Base-by-base conservation (phyloP, 1,140 invertebrate genomes). In the Diachasma alloeum region DNA sequence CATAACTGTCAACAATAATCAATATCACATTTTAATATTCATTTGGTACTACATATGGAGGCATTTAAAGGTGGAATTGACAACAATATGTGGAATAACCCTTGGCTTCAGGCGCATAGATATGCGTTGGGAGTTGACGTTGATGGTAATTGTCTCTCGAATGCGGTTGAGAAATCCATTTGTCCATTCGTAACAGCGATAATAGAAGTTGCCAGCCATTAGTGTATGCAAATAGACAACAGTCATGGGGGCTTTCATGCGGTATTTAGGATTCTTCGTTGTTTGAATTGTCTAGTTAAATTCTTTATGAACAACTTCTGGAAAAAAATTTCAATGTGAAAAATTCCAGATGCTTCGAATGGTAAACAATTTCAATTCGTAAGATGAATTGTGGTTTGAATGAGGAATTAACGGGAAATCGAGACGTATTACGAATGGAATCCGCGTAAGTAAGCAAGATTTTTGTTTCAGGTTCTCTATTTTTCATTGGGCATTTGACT, bases 131-230 rank as follows among this genome's bases (percentile, higher is more conserved):
- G 59, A 36, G 72, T 44, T 44, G 37, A 67, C 37, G 24, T 53
- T 56, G 26, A 46, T 48, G 46, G 24, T 22, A 31, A 59, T 42
- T 70, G 48, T 59, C 39, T 71, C 36, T 63, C 48, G 44, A 42
- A 56, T 69, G 71, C 48, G 71, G 71, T 77, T 77, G 48, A 63
- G 71, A 77, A 77, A 77, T 69, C 71, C 76, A 77, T 74, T 74
- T 73, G 70, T 73, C 24, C 70, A 22, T 53, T 42, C 17, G 48
- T 37, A 56, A 56, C 10, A 56, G 71, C n/a, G 71, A 77, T 67
- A 68, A 77, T 68, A 66, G 36, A 66, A 66, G 68, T 71, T 53
- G 68, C 37, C 56, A 13, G 42, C 71, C 71, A 72, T 67, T 72
- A 77, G 75, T 68, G 15, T 42, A 72, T 22, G 63, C 37, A 46